phyloP scores from a whole-genome alignment of 2,797 vertebrate species.

The Spatula versicolor region DNA sequence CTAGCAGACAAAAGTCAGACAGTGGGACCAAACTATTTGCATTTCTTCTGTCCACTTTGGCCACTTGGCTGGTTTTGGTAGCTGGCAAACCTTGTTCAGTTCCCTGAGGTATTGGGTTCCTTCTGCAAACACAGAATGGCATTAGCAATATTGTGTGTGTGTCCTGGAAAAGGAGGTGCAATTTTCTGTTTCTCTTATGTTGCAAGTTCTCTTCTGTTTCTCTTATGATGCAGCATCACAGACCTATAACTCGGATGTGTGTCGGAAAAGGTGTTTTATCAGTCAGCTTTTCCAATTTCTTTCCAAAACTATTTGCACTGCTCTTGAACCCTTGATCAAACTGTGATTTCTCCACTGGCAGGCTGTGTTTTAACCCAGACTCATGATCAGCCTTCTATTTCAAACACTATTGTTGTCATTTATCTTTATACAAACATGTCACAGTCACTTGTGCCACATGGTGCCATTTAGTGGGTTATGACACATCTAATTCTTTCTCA shows the following conservation, averaged over 20 bases:
- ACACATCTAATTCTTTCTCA: slow-evolving; percentile 42
- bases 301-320: background rate
- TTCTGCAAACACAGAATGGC: background rate
- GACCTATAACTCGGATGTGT: background rate
- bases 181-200: background rate
- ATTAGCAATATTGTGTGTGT: background rate
- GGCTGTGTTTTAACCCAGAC: background rate
- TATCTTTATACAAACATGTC: slow-evolving; percentile 41
- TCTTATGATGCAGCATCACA: background rate
- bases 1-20: background rate
- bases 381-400: background rate
- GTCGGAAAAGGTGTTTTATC: background rate
- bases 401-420: background rate
- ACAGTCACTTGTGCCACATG: slow-evolving; percentile 12
- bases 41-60: background rate
- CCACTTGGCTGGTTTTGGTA: background rate
- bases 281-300: background rate
- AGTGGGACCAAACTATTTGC: background rate
- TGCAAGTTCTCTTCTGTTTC: background rate
- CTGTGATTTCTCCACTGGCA: background rate
- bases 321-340: background rate
- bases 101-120: background rate
- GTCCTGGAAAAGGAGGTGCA: background rate
- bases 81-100: background rate
- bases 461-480: slow-evolving; percentile 23